phyloP scores from a whole-genome alignment of 2,797 vertebrate species.

The Platalea minor region DNA sequence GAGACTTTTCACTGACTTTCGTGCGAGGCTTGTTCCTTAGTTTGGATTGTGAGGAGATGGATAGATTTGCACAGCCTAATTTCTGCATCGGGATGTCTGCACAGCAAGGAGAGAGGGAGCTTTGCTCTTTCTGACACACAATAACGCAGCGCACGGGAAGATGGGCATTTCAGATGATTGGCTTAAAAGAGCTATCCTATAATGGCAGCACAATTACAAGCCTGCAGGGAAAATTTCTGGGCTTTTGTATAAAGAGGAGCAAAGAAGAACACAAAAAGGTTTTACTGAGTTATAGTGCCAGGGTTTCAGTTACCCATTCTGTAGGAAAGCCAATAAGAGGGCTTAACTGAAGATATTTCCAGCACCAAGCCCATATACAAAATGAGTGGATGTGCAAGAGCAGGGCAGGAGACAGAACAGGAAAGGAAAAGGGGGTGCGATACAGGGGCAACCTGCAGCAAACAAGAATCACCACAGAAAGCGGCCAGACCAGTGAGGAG shows the following conservation, averaged over 20 bases:
- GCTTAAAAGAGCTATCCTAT: slow-evolving; percentile 26
- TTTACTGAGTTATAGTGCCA: slow-evolving; percentile 28
- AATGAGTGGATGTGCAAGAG: background rate
- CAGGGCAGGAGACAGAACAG: background rate
- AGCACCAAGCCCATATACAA: background rate
- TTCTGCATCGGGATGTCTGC: background rate
- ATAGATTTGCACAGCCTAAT: background rate
- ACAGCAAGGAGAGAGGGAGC: background rate
- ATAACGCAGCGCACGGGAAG: background rate
- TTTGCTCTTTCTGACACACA: slow-evolving; percentile 18
- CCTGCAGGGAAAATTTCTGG: slow-evolving; percentile 52
- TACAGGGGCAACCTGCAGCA: background rate
- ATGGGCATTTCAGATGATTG: slow-evolving; percentile 40
- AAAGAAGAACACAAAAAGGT: slow-evolving; percentile 42
- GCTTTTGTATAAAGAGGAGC: slow-evolving; percentile 27
- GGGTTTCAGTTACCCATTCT: slow-evolving; percentile 40
- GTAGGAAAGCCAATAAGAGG: background rate
- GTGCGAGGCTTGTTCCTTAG: background rate
- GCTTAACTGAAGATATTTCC: slow-evolving; percentile 38
- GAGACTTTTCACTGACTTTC: background rate
- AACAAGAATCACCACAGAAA: background rate
- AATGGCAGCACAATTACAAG: slow-evolving; percentile 56
- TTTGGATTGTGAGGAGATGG: background rate
- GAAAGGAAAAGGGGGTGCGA: background rate
- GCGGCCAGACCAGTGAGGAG: background rate